Evolutionary conservation across 2,113 vertebrate species (phyloP).

Genomic region (Paracanthobrama guichenoti): DNA sequence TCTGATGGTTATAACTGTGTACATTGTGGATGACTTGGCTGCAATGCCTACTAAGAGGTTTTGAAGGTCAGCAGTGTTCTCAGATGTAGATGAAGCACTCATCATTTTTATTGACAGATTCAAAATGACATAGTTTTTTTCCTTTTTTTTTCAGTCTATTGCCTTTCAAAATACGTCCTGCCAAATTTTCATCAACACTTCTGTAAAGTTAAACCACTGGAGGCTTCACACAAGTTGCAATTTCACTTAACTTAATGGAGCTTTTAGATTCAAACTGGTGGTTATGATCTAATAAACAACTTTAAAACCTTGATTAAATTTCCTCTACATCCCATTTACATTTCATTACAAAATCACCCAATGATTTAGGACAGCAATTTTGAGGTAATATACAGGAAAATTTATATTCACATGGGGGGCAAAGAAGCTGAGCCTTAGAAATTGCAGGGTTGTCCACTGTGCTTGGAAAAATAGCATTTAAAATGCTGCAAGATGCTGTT

Average conservation of each 20-base stretch:
- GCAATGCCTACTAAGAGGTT: constrained; percentile 19
- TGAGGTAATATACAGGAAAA: constrained; percentile 25
- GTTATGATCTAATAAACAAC: constrained; percentile 53
- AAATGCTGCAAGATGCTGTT: not conserved
- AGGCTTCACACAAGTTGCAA: constrained; percentile 2
- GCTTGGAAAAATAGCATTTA: not conserved
- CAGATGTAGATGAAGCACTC: constrained; percentile 1
- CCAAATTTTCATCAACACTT: not conserved
- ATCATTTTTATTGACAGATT: constrained; percentile 33
- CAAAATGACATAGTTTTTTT: not conserved
- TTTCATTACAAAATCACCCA: constrained; percentile 53
- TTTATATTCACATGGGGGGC: constrained; percentile 45
- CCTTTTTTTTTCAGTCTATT: not conserved
- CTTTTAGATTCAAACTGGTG: constrained; percentile 50
- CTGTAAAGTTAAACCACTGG: constrained; percentile 42
- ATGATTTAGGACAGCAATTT: constrained; percentile 52
- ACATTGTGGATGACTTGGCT: constrained; percentile 2
- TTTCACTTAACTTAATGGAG: constrained; percentile 47
- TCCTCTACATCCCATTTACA: constrained; percentile 43
- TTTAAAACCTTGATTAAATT: constrained; percentile 50
- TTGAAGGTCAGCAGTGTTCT: constrained; percentile 33
- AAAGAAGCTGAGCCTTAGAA: constrained; percentile 54
- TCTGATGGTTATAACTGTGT: constrained; percentile 25
- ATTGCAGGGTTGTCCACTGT: constrained; percentile 25
- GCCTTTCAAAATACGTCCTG: not conserved